These are phyloP conservation scores for Lucilia sericata DNA, from an alignment of 1,140 invertebrate species.

Conservation along the genomic window DNA sequence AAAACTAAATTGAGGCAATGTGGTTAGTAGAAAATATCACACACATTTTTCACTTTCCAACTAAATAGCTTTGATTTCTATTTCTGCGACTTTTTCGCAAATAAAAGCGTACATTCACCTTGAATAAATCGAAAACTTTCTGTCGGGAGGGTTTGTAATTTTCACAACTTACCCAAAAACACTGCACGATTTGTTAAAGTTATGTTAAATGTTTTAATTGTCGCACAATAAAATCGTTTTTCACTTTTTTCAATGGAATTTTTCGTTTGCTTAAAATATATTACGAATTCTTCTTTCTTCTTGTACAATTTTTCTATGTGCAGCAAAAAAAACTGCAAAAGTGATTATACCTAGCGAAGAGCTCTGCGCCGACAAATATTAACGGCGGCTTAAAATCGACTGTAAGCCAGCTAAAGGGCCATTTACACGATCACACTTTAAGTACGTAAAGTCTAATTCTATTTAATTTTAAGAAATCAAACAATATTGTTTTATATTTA, in stretches of 20 bases:
- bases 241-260: conserved; percentile 1
- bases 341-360: not conserved
- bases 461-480: too few species aligned
- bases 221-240: not conserved
- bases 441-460: too few species aligned
- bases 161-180: not conserved
- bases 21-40: not conserved
- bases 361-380: too few species aligned
- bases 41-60: not conserved
- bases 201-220: not conserved
- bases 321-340: conserved; percentile 25
- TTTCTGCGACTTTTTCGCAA: not conserved
- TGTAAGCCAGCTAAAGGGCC: too few species aligned
- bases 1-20: not conserved
- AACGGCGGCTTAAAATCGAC: too few species aligned
- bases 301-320: conserved; percentile 16
- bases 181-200: not conserved
- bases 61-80: not conserved
- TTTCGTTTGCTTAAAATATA: not conserved
- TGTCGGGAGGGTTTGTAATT: not conserved
- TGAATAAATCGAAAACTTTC: conserved; percentile 2
- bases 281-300: not conserved
- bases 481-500: too few species aligned
- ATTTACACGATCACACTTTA: too few species aligned
- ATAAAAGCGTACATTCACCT: conserved; percentile 19